Conservation (phyloP, 2,797 vertebrate genomes). For the Microctenopoma stevenorrisi region DNA sequence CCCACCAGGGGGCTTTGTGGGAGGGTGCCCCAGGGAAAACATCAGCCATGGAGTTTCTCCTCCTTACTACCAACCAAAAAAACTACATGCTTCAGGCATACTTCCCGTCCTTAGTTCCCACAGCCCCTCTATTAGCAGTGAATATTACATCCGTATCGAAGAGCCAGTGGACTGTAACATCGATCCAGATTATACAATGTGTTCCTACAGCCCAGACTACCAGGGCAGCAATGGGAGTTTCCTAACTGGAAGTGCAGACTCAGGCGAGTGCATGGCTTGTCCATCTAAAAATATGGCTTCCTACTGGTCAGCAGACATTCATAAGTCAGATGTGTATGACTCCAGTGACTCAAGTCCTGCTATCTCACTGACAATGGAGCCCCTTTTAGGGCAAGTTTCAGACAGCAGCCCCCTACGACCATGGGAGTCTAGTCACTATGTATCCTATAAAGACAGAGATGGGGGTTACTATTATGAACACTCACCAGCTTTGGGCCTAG, state of each 20-base stretch:
- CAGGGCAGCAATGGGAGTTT: conserved; percentile 82
- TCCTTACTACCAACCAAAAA: conserved; percentile 89
- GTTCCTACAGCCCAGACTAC: conserved; percentile 86
- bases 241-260: conserved; percentile 78
- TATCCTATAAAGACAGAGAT: conserved; percentile 83
- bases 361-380: conserved; percentile 91
- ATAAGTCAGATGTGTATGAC: conserved; percentile 78
- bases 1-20: conserved; percentile 81
- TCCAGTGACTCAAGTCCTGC: conserved; percentile 86
- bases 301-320: conserved; percentile 84
- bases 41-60: conserved; percentile 86
- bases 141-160: conserved; percentile 97
- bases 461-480: conserved; percentile 84
- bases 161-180: conserved; percentile 87
- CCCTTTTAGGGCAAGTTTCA: conserved; percentile 84
- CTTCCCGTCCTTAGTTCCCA: conserved; percentile 93
- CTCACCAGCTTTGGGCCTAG: conserved; percentile 72
- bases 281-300: conserved; percentile 67
- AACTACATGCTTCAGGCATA: conserved; percentile 85
- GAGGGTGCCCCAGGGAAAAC: conserved; percentile 78
- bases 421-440: conserved; percentile 86
- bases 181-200: conserved; percentile 88
- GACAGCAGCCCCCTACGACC: conserved; percentile 76
- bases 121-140: conserved; percentile 91
- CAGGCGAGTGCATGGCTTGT: conserved; percentile 79